Evolutionary conservation across 2,797 vertebrate species (phyloP).

Genomic region (Okamejei kenojei): DNA sequence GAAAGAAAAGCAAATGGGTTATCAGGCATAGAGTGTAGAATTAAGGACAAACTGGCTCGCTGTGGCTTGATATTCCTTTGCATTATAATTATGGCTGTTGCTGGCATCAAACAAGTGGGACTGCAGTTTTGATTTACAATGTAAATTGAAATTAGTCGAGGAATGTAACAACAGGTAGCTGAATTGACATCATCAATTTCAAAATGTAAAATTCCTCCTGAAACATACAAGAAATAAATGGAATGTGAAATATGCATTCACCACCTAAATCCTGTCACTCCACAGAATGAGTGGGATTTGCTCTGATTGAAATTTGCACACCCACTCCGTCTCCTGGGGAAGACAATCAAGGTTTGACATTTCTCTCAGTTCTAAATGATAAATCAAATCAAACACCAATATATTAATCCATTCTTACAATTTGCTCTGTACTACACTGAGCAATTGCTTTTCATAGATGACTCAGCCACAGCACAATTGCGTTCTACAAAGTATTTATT

Average conservation of each 20-base stretch:
- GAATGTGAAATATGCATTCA: constrained; percentile 12
- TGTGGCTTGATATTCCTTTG: background rate
- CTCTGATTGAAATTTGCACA: background rate
- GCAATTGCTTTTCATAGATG: background rate
- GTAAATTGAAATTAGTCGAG: background rate
- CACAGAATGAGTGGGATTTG: background rate
- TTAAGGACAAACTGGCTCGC: too few species aligned
- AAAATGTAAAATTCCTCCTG: background rate
- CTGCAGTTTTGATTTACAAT: background rate
- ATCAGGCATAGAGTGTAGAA: too few species aligned
- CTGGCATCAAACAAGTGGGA: background rate
- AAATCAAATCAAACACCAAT: constrained; percentile 1
- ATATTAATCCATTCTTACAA: constrained; percentile 17
- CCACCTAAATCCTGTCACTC: background rate
- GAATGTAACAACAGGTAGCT: background rate
- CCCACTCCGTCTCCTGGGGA: background rate
- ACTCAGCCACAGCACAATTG: background rate
- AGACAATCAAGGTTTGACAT: background rate
- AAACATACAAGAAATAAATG: background rate
- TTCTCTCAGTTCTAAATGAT: background rate
- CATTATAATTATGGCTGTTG: background rate
- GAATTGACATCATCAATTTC: background rate
- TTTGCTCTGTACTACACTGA: background rate
- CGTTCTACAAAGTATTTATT: background rate
- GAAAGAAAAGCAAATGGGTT: too few species aligned